phyloP scores from a whole-genome alignment of 2,888 invertebrate species.

The Troilus luridus region DNA sequence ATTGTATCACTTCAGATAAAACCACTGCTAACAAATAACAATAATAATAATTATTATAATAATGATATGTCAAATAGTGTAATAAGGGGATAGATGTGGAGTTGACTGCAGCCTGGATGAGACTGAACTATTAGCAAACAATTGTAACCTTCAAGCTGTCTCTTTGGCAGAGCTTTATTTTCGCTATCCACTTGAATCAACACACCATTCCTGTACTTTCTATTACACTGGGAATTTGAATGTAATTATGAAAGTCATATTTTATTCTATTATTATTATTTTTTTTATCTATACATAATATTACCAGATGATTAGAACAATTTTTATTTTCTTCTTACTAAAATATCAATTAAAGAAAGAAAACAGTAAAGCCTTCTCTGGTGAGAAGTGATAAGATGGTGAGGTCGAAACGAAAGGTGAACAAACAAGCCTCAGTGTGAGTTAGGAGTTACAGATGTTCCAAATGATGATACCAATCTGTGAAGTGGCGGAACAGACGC shows the following conservation, averaged over 20 bases:
- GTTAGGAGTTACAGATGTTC: background rate
- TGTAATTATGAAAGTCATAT: background rate
- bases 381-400: background rate
- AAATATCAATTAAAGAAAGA: background rate
- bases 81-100: background rate
- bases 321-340: background rate
- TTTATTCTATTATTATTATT: background rate
- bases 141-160: conserved; percentile 42
- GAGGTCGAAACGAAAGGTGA: background rate
- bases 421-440: conserved; percentile 45
- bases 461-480: conserved; percentile 24
- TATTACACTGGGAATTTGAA: background rate
- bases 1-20: background rate
- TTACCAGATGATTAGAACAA: background rate
- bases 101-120: background rate
- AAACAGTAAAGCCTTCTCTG: background rate
- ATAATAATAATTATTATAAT: background rate
- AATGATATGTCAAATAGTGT: background rate
- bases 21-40: background rate
- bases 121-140: conserved; percentile 60
- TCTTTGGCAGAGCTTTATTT: conserved; percentile 50
- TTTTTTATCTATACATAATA: background rate
- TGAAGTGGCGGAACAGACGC: conserved; percentile 46
- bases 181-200: conserved; percentile 51
- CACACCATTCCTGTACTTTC: background rate